Base-by-base conservation (phyloP, 2,113 vertebrate genomes). In the Larimichthys polyactis region DNA sequence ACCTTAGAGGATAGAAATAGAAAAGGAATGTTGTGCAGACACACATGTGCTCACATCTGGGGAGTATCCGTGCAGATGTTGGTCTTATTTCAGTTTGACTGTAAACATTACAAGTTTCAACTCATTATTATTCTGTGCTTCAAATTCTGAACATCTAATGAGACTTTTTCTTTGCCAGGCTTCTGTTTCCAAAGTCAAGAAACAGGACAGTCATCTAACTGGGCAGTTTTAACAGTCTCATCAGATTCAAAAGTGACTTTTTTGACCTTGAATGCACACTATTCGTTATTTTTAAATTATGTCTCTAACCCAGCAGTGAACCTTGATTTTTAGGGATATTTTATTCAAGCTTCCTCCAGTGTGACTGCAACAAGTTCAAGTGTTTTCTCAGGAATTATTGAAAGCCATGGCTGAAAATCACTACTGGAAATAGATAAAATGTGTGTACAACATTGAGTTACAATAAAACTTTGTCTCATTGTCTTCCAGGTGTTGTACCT, bases 401-500 rank as follows among this genome's bases (percentile, higher is more conserved):
- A 43, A 22, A 70, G 51, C 20, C 20, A 11, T 4, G 32, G 51
- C 12, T 14, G 51, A 55, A 69, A 66, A 29, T 32, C 66, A 32
- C 16, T 68, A 52, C 27, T 71, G 52, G 36, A 43, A 43, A 71
- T 20, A 48, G 11, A 48, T 58, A 44, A 57, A 57, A 17, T 24
- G 14, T 7, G 32, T 7, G 17, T 10, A 54, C 29, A n/a, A 15
- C 44, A 46, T 74, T 36, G 54, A 2, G 10, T 27, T 11, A 43
- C 43, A 29, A 10, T 20, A 15, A 4, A 48, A 15, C 43, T 63
- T 3, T 22, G 52, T 46, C 48, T 73, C 11, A 20, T 71, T 59
- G 49, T 71, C 16, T 27, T 52, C 43, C 82, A 98, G 97, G 95
- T 95, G 62, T 90, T 97, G 89, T 95, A 94, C 79, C 90, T 96